Percentiles rank a stretch among this genome's conserved stretches.
phyloP scores from a whole-genome alignment of 2,888 invertebrate species.

The Ophion obscuratus region DNA sequence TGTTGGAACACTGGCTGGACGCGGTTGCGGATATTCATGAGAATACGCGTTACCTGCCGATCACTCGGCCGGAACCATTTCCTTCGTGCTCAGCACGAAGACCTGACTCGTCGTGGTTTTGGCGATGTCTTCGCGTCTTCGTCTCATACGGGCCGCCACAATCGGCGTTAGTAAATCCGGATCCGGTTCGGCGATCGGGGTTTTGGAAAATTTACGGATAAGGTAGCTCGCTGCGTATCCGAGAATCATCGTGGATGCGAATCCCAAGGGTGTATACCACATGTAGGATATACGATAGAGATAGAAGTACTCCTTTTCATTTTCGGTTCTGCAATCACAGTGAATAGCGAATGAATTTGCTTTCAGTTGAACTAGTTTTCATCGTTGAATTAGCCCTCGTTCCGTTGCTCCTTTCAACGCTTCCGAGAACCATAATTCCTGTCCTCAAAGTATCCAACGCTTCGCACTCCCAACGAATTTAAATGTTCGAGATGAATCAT shows the following conservation, averaged over 20 bases:
- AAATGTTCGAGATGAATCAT: too few relatives aligned
- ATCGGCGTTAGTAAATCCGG: constrained; percentile 87
- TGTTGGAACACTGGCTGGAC: neutral
- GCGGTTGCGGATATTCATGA: neutral
- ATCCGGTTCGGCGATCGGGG: constrained; percentile 83
- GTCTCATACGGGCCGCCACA: constrained; percentile 84
- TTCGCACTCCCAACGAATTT: too few relatives aligned
- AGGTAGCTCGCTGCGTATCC: constrained; percentile 85
- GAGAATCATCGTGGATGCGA: constrained; percentile 84
- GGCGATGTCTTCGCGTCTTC: constrained; percentile 69
- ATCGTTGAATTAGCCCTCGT: neutral
- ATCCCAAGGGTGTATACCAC: constrained; percentile 88
- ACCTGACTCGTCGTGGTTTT: constrained; percentile 76
- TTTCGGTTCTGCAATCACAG: constrained; percentile 34
- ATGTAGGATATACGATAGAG: constrained; percentile 90
- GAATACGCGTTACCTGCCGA: neutral
- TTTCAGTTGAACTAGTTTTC: neutral
- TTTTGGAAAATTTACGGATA: constrained; percentile 78
- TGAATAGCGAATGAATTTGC: neutral
- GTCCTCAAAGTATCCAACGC: too few relatives aligned
- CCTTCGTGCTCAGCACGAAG: constrained; percentile 73
- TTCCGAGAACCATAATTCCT: too few relatives aligned
- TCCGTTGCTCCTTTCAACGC: too few relatives aligned
- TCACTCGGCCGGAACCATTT: constrained; percentile 27
- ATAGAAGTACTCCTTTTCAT: constrained; percentile 85